These are phyloP conservation scores for Bathynomus jamesi DNA, from an alignment of 1,140 invertebrate species.

Conservation along the genomic window DNA sequence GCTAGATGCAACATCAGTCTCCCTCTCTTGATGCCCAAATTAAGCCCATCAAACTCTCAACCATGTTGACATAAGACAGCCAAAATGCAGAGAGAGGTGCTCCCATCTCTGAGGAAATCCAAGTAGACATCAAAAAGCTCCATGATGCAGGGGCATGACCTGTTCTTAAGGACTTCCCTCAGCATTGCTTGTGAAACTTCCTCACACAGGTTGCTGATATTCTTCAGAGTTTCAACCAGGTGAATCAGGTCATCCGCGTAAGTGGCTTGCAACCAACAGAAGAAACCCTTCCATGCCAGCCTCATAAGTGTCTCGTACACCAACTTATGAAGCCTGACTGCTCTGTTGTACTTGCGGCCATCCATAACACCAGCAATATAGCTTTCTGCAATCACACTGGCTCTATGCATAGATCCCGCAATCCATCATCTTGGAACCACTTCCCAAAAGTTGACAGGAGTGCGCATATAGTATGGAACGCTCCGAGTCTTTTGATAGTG, in stretches of 20 bases:
- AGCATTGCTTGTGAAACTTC: too few relatives aligned
- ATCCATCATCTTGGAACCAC: not conserved
- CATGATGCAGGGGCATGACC: not conserved
- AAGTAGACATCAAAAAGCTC: not conserved
- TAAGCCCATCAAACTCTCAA: not conserved
- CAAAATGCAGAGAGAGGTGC: not conserved
- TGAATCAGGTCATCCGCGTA: too few relatives aligned
- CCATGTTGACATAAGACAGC: not conserved
- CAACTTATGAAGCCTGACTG: not conserved
- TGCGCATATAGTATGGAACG: not conserved
- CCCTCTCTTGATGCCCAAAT: too few relatives aligned
- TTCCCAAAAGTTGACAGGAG: not conserved
- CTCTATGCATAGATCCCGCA: not conserved
- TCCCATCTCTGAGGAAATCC: too few relatives aligned
- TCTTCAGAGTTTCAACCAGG: not conserved
- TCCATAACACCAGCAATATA: not conserved
- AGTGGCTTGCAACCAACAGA: too few relatives aligned
- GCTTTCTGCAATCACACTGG: not conserved
- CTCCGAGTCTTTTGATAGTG: not conserved
- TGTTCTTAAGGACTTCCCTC: too few relatives aligned
- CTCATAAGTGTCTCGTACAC: too few relatives aligned
- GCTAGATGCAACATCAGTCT: too few relatives aligned
- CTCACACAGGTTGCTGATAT: too few relatives aligned
- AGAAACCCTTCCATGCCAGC: too few relatives aligned
- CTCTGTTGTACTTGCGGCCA: not conserved